A percentile compares a stretch with the other conserved stretches of the same genome.
phyloP scores from a whole-genome alignment of 2,797 vertebrate genomes.

The Bradypus variegatus region DNA sequence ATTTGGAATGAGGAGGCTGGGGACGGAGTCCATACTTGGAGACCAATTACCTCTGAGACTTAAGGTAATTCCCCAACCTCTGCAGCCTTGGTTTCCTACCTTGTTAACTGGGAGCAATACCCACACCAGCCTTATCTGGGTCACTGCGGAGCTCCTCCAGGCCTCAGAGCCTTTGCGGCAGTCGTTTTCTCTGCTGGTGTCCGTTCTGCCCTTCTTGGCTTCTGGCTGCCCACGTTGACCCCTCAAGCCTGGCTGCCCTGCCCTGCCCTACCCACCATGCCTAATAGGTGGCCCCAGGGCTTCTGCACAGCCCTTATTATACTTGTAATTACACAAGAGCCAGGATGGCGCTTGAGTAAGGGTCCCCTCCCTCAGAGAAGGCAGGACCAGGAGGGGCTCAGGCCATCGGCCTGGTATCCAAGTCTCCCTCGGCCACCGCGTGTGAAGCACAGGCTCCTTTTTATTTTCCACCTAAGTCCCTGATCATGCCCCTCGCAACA shows the following conservation, averaged over 20 bases:
- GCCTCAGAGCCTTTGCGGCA: not conserved
- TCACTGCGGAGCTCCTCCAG: not conserved
- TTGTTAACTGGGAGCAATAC: not conserved
- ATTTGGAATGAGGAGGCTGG: not conserved
- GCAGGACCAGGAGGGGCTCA: not conserved
- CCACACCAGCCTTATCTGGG: not conserved
- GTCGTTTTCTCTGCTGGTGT: not conserved
- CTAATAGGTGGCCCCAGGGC: not conserved
- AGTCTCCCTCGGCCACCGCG: not conserved
- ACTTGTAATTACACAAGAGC: not conserved
- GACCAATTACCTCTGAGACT: not conserved
- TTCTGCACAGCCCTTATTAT: not conserved
- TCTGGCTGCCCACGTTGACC: not conserved
- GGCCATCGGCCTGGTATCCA: not conserved
- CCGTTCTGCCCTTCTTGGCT: not conserved
- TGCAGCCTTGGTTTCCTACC: not conserved
- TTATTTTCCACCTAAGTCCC: not conserved
- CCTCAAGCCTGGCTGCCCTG: not conserved
- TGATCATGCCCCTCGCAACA: not conserved
- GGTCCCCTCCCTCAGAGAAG: not conserved
- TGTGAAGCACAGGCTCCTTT: not conserved
- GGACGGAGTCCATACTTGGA: not conserved
- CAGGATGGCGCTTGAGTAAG: not conserved
- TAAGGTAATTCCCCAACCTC: not conserved
- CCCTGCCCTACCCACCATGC: not conserved